Percentiles rank a stretch among this genome's conserved stretches.
These are phyloP conservation scores for Takifugu flavidus DNA, from an alignment of 2,113 vertebrate genomes.

Conservation along the genomic window DNA sequence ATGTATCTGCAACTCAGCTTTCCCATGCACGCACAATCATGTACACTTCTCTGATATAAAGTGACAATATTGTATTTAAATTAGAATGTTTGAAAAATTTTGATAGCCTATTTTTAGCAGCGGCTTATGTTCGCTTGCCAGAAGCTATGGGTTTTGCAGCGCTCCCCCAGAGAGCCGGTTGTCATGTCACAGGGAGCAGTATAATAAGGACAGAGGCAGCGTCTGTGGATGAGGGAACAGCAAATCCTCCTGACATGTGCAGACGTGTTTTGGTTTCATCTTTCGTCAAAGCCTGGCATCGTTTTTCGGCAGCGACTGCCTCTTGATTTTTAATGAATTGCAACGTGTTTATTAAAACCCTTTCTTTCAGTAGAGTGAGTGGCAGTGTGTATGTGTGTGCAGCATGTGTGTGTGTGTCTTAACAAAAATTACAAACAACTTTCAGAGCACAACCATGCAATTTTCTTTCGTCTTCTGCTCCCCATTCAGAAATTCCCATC, in stretches of 20 bases:
- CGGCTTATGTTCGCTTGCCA: constrained; percentile 49
- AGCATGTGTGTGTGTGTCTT: too few relatives aligned
- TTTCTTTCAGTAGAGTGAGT: constrained; percentile 25
- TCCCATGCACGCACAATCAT: too few relatives aligned
- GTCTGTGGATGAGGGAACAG: constrained; percentile 17
- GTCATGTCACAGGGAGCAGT: constrained; percentile 47
- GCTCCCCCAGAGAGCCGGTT: constrained; percentile 53
- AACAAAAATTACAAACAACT: too few relatives aligned
- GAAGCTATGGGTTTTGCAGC: constrained; percentile 55
- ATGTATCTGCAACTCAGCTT: too few relatives aligned
- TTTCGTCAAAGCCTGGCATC: constrained; percentile 3
- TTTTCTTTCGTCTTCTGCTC: constrained; percentile 5
- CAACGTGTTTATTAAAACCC: constrained; percentile 26
- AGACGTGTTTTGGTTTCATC: constrained; percentile 18
- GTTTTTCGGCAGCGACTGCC: constrained; percentile 10
- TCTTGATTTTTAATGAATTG: constrained; percentile 15
- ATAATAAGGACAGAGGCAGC: constrained; percentile 40
- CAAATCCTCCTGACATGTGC: constrained; percentile 33
- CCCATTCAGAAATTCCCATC: constrained; percentile 30
- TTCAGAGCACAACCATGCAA: constrained; percentile 2
- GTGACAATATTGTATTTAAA: constrained; percentile 66
- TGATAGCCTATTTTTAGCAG: constrained; percentile 63
- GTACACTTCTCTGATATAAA: constrained; percentile 35
- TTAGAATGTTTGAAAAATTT: constrained; percentile 48
- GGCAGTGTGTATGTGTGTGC: not conserved